Conservation (phyloP, 2,797 vertebrate genomes). For the Centroberyx gerrardi region DNA sequence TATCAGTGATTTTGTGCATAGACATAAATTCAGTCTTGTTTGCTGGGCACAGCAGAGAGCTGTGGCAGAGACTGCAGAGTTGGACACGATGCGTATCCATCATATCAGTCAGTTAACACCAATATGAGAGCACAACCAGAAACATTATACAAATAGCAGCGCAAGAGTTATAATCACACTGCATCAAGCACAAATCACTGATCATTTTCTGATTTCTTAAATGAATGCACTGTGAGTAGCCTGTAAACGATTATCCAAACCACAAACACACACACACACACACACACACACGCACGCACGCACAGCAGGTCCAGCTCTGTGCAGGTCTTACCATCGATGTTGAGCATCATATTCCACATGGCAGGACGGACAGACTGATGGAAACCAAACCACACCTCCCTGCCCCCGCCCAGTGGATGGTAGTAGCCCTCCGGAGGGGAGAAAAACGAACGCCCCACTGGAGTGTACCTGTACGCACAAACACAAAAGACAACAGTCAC, state of each 20-base stretch:
- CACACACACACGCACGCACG: too few relatives aligned
- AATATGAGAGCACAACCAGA: neutral
- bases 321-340: conserved; percentile 92
- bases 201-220: too few relatives aligned
- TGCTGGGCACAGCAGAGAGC: too few relatives aligned
- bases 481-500: neutral
- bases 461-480: conserved; percentile 91
- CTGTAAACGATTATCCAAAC: too few relatives aligned
- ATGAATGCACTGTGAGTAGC: too few relatives aligned
- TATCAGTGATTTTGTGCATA: too few relatives aligned
- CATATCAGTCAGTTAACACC: neutral
- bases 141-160: too few relatives aligned
- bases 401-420: conserved; percentile 94
- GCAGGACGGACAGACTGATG: conserved; percentile 97
- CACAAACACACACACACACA: neutral
- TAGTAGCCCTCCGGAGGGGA: conserved; percentile 98
- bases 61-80: neutral
- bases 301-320: neutral
- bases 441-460: conserved; percentile 98
- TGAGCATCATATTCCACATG: conserved; percentile 99
- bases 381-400: conserved; percentile 98
- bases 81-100: neutral
- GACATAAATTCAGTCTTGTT: too few relatives aligned
- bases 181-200: neutral
- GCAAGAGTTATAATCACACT: neutral